These are phyloP conservation scores for Amblyteles armatorius DNA, from an alignment of 2,888 invertebrate species.

Conservation along the genomic window DNA sequence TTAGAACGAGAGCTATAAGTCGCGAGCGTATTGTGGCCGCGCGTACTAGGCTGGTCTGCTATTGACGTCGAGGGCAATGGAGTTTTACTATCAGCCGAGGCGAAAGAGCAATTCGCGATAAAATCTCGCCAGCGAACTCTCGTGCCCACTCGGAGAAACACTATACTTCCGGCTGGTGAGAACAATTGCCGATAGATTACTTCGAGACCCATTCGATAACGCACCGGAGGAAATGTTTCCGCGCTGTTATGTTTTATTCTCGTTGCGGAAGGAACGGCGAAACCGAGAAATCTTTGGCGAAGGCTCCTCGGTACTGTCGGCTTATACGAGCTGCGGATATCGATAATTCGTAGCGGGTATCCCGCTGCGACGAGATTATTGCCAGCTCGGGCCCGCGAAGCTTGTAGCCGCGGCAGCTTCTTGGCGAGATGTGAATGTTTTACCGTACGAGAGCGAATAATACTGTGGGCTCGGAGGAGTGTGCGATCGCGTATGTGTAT, in stretches of 20 bases:
- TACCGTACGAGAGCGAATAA: conserved; percentile 28
- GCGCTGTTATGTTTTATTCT: conserved; percentile 21
- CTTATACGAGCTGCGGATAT: conserved; percentile 24
- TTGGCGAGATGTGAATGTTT: conserved; percentile 18
- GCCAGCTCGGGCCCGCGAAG: conserved; percentile 1
- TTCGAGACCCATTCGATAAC: conserved; percentile 25
- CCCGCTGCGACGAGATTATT: conserved; percentile 39
- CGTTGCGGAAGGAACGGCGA: background rate
- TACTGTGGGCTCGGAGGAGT: conserved; percentile 19
- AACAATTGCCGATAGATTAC: conserved; percentile 56
- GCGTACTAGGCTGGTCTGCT: background rate
- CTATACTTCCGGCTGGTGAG: conserved; percentile 58
- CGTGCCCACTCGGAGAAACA: conserved; percentile 32
- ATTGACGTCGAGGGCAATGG: conserved; percentile 21
- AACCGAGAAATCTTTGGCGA: conserved; percentile 18
- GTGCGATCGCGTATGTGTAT: conserved; percentile 4
- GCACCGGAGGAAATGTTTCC: background rate
- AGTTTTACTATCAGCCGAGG: conserved; percentile 20
- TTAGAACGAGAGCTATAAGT: conserved; percentile 46
- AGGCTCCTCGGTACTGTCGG: background rate
- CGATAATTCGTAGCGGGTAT: conserved; percentile 45
- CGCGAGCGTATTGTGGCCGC: background rate
- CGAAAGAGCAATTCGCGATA: conserved; percentile 65
- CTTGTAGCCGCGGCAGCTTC: conserved; percentile 1
- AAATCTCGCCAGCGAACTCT: conserved; percentile 28